phyloP scores from a whole-genome alignment of 1,140 invertebrate genomes.

The Paraescarpia echinospica region DNA sequence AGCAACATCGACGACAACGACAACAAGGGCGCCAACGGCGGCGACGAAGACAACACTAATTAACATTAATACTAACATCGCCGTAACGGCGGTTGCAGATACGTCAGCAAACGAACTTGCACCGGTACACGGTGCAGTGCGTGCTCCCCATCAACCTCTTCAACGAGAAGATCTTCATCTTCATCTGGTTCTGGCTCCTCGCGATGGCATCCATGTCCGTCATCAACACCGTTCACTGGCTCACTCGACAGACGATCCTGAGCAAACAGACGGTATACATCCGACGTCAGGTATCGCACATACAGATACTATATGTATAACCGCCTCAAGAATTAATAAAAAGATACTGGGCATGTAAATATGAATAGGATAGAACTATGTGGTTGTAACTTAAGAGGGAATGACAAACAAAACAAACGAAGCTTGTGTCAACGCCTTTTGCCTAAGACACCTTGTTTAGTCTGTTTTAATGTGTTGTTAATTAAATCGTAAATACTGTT shows the following conservation, averaged over 20 bases:
- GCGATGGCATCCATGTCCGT: conserved; percentile 30
- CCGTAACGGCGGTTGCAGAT: conserved; percentile 40
- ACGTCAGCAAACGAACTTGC: conserved; percentile 37
- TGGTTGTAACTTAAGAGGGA: neutral
- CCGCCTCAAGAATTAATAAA: neutral
- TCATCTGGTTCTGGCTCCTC: conserved; percentile 52
- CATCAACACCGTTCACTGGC: conserved; percentile 24
- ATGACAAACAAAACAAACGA: neutral
- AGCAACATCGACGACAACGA: neutral
- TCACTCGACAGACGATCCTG: neutral
- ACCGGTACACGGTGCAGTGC: conserved; percentile 42
- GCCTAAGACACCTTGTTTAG: too few relatives aligned
- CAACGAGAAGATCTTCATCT: conserved; percentile 54
- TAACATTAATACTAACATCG: neutral
- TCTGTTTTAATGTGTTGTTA: neutral
- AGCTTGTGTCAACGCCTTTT: neutral
- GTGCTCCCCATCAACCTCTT: conserved; percentile 44
- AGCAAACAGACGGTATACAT: conserved; percentile 22
- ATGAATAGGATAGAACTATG: neutral
- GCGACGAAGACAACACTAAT: neutral
- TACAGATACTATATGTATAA: neutral
- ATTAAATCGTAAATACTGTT: neutral
- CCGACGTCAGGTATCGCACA: neutral
- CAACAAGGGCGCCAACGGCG: neutral
- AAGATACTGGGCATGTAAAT: neutral